Evolutionary conservation across 2,113 vertebrate species (phyloP).

Genomic region (Bos javanicus): DNA sequence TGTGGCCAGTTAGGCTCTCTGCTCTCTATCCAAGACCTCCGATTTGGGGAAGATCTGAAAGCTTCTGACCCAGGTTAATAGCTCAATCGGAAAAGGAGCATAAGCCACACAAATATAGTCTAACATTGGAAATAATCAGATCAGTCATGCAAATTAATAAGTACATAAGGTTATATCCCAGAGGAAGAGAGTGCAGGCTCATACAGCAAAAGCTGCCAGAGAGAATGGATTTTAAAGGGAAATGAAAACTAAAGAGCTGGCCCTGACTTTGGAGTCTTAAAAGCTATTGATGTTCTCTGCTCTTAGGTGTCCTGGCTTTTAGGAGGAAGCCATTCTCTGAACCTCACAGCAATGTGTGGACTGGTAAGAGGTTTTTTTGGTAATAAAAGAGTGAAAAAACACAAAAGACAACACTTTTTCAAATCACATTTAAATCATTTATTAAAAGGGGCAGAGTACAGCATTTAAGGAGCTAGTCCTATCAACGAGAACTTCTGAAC

Average conservation of each 20-base stretch:
- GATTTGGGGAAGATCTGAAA: not conserved
- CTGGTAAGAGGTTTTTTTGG: not conserved
- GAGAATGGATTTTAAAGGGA: slow-evolving; percentile 26
- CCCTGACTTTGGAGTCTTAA: not conserved
- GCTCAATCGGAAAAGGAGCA: slow-evolving; percentile 45
- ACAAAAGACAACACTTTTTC: not conserved
- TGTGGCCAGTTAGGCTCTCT: not conserved
- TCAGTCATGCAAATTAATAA: slow-evolving; percentile 64
- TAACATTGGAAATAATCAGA: slow-evolving; percentile 54
- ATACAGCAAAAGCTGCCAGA: slow-evolving; percentile 33
- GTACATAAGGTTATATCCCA: slow-evolving; percentile 36
- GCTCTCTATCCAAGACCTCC: not conserved
- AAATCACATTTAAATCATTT: slow-evolving; percentile 32
- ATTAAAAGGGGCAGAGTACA: not conserved
- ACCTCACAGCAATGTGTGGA: not conserved
- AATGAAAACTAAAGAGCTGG: slow-evolving; percentile 15
- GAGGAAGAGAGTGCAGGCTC: slow-evolving; percentile 17
- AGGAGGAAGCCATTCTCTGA: not conserved
- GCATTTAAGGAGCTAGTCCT: not conserved
- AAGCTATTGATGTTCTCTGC: not conserved
- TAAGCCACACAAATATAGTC: slow-evolving; percentile 39
- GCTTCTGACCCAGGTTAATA: slow-evolving; percentile 27
- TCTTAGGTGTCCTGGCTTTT: not conserved
- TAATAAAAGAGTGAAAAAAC: not conserved
- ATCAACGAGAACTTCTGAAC: not conserved